Conservation (phyloP, 2,888 invertebrate genomes). For the Nymphalis urticae region DNA sequence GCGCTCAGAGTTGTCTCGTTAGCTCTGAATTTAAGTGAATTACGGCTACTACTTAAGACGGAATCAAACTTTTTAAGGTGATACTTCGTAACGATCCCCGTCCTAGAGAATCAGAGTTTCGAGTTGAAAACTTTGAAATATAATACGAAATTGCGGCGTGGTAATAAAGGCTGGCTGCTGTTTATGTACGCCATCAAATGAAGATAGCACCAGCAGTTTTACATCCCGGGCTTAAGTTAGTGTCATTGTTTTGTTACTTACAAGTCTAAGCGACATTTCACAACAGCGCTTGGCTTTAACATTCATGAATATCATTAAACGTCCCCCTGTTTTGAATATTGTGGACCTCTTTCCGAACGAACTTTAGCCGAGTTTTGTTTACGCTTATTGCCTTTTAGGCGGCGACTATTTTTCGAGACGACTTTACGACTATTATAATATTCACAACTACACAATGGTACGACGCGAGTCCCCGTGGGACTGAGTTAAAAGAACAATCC, state of each 20-base stretch:
- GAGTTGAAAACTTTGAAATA: slow-evolving; percentile 62
- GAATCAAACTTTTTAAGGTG: slow-evolving; percentile 51
- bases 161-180: slow-evolving; percentile 69
- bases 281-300: slow-evolving; percentile 70
- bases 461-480: slow-evolving; percentile 48
- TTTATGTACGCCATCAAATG: slow-evolving; percentile 72
- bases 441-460: slow-evolving; percentile 55
- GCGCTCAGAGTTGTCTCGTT: slow-evolving; percentile 55
- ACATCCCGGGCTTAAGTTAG: slow-evolving; percentile 75
- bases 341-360: slow-evolving; percentile 58
- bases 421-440: slow-evolving; percentile 54
- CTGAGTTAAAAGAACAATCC: slow-evolving; percentile 62
- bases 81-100: slow-evolving; percentile 54
- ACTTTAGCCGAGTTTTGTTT: slow-evolving; percentile 64
- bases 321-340: slow-evolving; percentile 73
- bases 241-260: slow-evolving; percentile 78
- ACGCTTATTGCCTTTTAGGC: slow-evolving; percentile 65
- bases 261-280: slow-evolving; percentile 76
- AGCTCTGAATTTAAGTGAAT: slow-evolving; percentile 62
- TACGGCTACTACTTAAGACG: slow-evolving; percentile 53
- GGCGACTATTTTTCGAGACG: slow-evolving; percentile 51
- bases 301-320: slow-evolving; percentile 78
- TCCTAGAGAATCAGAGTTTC: slow-evolving; percentile 57
- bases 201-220: slow-evolving; percentile 67
- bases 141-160: slow-evolving; percentile 59